These are phyloP conservation scores for Sisor rabdophorus DNA, from an alignment of 2,113 vertebrate species.

Conservation along the genomic window DNA sequence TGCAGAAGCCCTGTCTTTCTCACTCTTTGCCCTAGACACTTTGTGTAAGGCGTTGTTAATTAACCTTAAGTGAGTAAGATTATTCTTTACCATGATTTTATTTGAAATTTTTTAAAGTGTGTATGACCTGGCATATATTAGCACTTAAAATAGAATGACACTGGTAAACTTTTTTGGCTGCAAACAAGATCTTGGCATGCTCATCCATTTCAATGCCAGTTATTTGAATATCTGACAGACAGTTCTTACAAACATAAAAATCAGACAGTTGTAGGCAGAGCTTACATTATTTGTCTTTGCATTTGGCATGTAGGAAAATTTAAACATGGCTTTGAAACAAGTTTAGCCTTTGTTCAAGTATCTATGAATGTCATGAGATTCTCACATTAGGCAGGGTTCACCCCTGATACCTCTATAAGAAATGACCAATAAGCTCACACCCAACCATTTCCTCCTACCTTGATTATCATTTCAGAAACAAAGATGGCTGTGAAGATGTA, in stretches of 20 bases:
- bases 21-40: slow-evolving; percentile 36
- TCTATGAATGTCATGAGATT: not conserved
- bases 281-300: not conserved
- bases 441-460: slow-evolving; percentile 72
- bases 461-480: slow-evolving; percentile 93
- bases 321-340: slow-evolving; percentile 6
- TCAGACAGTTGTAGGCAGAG: slow-evolving; percentile 8
- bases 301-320: slow-evolving; percentile 4
- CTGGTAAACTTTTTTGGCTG: slow-evolving; percentile 58
- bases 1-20: slow-evolving; percentile 30
- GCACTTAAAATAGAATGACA: slow-evolving; percentile 61
- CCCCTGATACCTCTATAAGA: slow-evolving; percentile 15
- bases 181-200: slow-evolving; percentile 43
- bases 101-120: slow-evolving; percentile 42
- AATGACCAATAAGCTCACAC: not conserved
- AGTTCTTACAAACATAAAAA: slow-evolving; percentile 40
- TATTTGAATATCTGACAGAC: slow-evolving; percentile 61
- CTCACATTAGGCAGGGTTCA: not conserved
- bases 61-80: slow-evolving; percentile 53
- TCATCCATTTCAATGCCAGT: slow-evolving; percentile 56
- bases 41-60: slow-evolving; percentile 50
- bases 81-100: slow-evolving; percentile 55
- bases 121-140: slow-evolving; percentile 49
- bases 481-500: slow-evolving; percentile 98
- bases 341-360: slow-evolving; percentile 8